phyloP scores from a whole-genome alignment of 2,888 invertebrate genomes.

The Coelogynopora nodosa region DNA sequence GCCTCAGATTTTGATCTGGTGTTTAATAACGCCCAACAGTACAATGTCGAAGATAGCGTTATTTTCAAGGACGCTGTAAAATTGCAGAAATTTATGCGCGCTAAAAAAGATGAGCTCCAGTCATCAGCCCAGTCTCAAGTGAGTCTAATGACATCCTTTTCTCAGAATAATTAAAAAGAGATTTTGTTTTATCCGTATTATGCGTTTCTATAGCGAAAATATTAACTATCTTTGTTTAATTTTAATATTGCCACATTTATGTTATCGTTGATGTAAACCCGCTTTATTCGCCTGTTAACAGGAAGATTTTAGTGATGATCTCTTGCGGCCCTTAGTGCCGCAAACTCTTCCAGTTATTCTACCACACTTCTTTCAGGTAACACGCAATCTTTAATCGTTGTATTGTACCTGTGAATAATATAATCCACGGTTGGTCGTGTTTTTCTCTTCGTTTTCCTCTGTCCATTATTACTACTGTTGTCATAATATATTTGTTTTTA shows the following conservation, averaged over 20 bases:
- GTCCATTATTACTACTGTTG: too few relatives aligned
- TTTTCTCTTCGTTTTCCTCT: too few relatives aligned
- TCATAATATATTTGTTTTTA: too few relatives aligned
- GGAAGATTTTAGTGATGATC: slow-evolving; percentile 41
- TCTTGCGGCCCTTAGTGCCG: slow-evolving; percentile 42
- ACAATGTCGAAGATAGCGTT: slow-evolving; percentile 76
- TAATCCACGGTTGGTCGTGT: too few relatives aligned
- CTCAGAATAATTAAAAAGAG: too few relatives aligned
- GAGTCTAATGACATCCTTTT: too few relatives aligned
- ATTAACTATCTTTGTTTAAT: too few relatives aligned
- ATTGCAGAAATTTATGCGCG: slow-evolving; percentile 76
- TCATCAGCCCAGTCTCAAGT: slow-evolving; percentile 55
- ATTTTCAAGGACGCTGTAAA: slow-evolving; percentile 80
- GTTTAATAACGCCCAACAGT: slow-evolving; percentile 91
- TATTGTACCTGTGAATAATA: not conserved
- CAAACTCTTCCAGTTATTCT: slow-evolving; percentile 44
- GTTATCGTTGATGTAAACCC: too few relatives aligned
- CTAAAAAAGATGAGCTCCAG: slow-evolving; percentile 73
- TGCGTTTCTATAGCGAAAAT: too few relatives aligned
- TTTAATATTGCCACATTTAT: too few relatives aligned
- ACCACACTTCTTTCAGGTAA: slow-evolving; percentile 46
- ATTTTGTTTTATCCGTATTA: too few relatives aligned
- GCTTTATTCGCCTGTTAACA: slow-evolving; percentile 15
- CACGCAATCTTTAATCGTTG: not conserved
- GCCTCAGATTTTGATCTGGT: slow-evolving; percentile 89